Evolutionary conservation across 2,797 vertebrate species (phyloP).

Genomic region (Neoniphon sammara): DNA sequence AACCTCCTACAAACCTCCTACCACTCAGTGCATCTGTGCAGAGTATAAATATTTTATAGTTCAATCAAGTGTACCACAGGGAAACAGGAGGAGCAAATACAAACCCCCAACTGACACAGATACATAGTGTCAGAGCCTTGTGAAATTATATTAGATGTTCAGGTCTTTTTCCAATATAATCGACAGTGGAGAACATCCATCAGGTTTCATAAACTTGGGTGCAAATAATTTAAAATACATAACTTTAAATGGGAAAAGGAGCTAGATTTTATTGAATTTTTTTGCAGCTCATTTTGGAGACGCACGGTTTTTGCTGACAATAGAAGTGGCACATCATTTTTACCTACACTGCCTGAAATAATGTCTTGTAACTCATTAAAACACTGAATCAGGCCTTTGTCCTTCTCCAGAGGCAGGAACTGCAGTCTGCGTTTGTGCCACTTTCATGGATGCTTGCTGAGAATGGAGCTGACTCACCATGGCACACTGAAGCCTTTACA

Average conservation of each 20-base stretch:
- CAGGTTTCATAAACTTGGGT: no score
- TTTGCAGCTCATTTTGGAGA: no score
- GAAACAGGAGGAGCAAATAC: not conserved
- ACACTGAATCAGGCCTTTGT: constrained; percentile 24
- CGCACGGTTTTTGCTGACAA: no score
- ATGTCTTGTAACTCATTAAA: constrained; percentile 15
- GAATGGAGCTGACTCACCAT: constrained; percentile 74
- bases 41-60: constrained; percentile 27
- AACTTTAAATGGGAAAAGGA: not conserved
- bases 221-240: no score
- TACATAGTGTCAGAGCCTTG: not conserved
- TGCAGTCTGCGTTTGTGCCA: constrained; percentile 44
- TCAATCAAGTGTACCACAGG: not conserved
- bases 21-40: constrained; percentile 16
- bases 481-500: constrained; percentile 62
- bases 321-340: not conserved
- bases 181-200: no score
- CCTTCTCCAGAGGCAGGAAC: constrained; percentile 50
- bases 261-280: no score
- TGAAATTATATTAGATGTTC: no score
- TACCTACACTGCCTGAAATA: constrained; percentile 1
- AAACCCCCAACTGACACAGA: not conserved
- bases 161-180: no score
- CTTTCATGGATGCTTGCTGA: constrained; percentile 46
- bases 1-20: not conserved